A percentile compares a stretch with the other conserved stretches of the same genome.
phyloP scores from a whole-genome alignment of 2,797 vertebrate genomes.

The Xiphophorus birchmanni region DNA sequence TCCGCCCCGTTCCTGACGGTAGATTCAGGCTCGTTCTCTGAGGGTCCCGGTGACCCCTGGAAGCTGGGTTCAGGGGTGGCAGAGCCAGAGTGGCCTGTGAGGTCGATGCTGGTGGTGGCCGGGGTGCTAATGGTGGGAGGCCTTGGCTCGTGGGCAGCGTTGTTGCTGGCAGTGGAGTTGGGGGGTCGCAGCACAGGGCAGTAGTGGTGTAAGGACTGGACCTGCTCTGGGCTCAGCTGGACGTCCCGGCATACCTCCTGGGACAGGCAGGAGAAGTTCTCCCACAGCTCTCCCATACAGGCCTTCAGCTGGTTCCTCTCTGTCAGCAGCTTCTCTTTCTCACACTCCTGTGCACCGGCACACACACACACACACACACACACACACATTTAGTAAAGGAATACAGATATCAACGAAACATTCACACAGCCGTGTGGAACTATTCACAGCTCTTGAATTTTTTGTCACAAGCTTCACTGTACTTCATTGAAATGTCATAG shows the following conservation, averaged over 20 bases:
- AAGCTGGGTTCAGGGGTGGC: slow-evolving; percentile 86
- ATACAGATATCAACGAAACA: not conserved
- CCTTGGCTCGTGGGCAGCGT: slow-evolving; percentile 65
- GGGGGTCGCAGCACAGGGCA: slow-evolving; percentile 91
- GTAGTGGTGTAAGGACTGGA: slow-evolving; percentile 95
- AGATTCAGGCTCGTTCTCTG: slow-evolving; percentile 75
- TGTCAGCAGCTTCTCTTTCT: slow-evolving; percentile 96
- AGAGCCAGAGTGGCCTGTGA: slow-evolving; percentile 78
- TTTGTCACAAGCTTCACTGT: not conserved
- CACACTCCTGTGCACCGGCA: slow-evolving; percentile 85
- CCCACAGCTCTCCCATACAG: slow-evolving; percentile 97
- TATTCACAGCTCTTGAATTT: not conserved
- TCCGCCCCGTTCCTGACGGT: slow-evolving; percentile 83
- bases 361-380: not conserved
- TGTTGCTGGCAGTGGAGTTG: slow-evolving; percentile 80
- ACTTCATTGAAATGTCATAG: not conserved
- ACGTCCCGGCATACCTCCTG: slow-evolving; percentile 98
- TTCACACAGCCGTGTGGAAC: not conserved
- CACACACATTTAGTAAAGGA: not conserved
- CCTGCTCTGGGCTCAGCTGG: slow-evolving; percentile 94
- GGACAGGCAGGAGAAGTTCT: slow-evolving; percentile 98
- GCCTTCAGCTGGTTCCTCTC: slow-evolving; percentile 98
- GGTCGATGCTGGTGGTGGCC: slow-evolving; percentile 87
- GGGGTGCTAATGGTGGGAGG: slow-evolving; percentile 60
- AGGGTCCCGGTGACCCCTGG: slow-evolving; percentile 80